Conservation (phyloP, 1,140 invertebrate genomes). For the Centruroides vittatus region DNA sequence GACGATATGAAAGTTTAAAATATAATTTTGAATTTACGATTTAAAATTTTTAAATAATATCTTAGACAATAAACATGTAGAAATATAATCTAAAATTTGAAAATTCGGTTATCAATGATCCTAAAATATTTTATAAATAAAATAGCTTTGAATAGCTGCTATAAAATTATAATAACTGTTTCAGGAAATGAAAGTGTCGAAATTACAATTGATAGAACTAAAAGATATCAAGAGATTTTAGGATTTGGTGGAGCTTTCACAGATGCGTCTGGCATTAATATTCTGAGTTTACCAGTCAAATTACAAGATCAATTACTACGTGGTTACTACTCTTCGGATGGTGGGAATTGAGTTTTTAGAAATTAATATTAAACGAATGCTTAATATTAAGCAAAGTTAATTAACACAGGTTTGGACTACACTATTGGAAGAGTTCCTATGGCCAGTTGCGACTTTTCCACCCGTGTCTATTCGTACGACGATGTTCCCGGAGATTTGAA, state of each 20-base stretch:
- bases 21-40: too few species aligned
- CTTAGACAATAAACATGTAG: too few species aligned
- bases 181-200: conserved; percentile 5
- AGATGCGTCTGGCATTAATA: conserved; percentile 64
- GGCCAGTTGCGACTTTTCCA: conserved; percentile 67
- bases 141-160: too few species aligned
- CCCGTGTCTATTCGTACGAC: conserved; percentile 49
- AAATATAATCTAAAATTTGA: too few species aligned
- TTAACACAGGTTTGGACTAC: conserved; percentile 43
- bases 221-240: conserved; percentile 31
- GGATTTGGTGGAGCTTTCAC: conserved; percentile 83
- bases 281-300: conserved; percentile 39
- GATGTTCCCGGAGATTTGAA: conserved; percentile 43
- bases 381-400: too few species aligned
- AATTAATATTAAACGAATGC: too few species aligned
- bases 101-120: too few species aligned
- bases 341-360: background rate
- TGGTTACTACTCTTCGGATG: conserved; percentile 13
- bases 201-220: conserved; percentile 16
- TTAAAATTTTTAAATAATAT: too few species aligned
- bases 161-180: background rate
- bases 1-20: too few species aligned
- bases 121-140: too few species aligned
- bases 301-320: conserved; percentile 35
- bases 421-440: conserved; percentile 61